These are phyloP conservation scores for Catharus ustulatus DNA, from an alignment of 2,797 vertebrate genomes.

Conservation along the genomic window DNA sequence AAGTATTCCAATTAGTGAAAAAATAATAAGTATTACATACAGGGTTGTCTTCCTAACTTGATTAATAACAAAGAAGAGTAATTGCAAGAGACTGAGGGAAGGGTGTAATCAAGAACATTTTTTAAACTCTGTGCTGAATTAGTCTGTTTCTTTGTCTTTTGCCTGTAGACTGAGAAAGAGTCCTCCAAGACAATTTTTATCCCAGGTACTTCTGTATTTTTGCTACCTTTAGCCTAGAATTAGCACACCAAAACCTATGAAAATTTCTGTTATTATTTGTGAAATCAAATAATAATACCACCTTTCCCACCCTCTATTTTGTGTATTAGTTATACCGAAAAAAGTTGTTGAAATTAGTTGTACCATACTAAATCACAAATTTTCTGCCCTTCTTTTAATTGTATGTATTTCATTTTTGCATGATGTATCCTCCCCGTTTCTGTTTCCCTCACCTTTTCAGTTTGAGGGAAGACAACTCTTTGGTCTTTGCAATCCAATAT, in stretches of 20 bases:
- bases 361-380: background rate
- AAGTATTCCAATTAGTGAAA: background rate
- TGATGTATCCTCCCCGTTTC: fast-evolving
- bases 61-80: background rate
- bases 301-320: background rate
- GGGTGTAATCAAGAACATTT: background rate
- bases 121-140: background rate
- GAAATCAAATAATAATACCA: background rate
- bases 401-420: background rate
- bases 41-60: background rate
- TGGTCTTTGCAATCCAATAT: background rate
- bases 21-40: background rate
- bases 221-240: background rate
- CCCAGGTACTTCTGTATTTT: background rate
- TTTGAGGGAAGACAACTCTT: background rate
- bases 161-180: background rate
- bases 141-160: background rate
- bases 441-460: background rate
- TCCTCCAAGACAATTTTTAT: background rate
- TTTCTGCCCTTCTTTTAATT: background rate
- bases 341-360: too few relatives aligned
- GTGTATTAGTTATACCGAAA: background rate
- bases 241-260: background rate
- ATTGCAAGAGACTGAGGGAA: background rate
- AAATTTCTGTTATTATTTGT: background rate